A percentile compares a stretch with the other conserved stretches of the same genome.
These are phyloP conservation scores for Diplodus puntazzo DNA, from an alignment of 2,797 vertebrate species.

Conservation along the genomic window DNA sequence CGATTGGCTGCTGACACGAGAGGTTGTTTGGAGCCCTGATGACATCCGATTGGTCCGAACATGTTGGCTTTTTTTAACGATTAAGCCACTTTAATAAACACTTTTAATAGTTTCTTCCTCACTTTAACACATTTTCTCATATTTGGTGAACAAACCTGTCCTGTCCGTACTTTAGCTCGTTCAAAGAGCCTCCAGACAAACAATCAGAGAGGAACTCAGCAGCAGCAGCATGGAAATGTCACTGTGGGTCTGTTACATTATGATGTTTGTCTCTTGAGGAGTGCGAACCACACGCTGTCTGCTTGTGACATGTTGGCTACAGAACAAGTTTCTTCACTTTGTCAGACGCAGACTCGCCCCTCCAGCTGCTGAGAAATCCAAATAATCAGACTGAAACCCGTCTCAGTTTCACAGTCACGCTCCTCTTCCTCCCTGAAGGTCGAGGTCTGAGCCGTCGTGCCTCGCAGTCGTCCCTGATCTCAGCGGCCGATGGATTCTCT, in stretches of 20 bases:
- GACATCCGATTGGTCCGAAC: too few species aligned
- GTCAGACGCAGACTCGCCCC: not conserved
- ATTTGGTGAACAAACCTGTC: too few species aligned
- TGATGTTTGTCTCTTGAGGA: not conserved
- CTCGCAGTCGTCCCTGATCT: constrained; percentile 7
- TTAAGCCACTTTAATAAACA: too few species aligned
- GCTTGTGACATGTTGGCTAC: not conserved
- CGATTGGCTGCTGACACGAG: too few species aligned
- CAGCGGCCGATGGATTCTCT: constrained; percentile 31
- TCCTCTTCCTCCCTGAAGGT: constrained; percentile 25
- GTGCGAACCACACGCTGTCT: too few species aligned
- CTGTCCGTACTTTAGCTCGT: too few species aligned
- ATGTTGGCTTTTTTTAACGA: too few species aligned
- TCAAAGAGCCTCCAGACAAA: too few species aligned
- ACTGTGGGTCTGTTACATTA: not conserved
- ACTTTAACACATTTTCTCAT: too few species aligned
- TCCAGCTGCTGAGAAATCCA: not conserved
- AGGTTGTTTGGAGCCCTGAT: too few species aligned
- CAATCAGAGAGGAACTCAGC: too few species aligned
- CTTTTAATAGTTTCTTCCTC: too few species aligned
- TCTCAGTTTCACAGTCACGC: not conserved
- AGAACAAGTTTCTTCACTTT: not conserved
- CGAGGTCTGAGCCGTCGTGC: not conserved
- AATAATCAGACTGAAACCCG: not conserved
- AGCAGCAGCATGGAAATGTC: not conserved